phyloP scores from a whole-genome alignment of 2,113 vertebrate species.

The Clarias batrachus region DNA sequence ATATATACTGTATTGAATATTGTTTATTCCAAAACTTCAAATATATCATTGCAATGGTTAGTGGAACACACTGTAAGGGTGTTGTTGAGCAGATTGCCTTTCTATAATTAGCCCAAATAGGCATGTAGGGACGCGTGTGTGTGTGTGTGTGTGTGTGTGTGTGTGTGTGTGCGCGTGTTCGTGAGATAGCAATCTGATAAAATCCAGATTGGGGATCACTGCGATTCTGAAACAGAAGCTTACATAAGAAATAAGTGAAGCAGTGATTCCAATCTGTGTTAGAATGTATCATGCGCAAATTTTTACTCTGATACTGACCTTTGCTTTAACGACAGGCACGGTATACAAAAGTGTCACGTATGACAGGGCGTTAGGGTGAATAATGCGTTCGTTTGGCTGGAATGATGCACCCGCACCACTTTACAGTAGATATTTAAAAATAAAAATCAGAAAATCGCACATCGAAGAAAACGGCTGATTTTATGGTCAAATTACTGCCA shows the following conservation, averaged over 20 bases:
- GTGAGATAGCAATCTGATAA: background rate
- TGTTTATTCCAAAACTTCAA: background rate
- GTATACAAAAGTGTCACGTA: no score
- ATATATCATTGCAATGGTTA: background rate
- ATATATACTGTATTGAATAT: background rate
- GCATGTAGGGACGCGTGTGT: constrained; percentile 11
- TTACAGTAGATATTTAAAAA: background rate
- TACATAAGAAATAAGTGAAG: background rate
- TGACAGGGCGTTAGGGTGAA: background rate
- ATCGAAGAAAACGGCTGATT: background rate
- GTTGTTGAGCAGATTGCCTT: constrained; percentile 4
- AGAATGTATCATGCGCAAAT: background rate
- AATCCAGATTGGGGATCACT: background rate
- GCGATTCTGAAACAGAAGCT: background rate
- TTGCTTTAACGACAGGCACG: background rate
- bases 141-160: no score
- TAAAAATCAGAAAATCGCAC: background rate
- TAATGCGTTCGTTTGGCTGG: background rate
- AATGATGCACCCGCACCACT: background rate
- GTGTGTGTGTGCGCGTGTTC: no score
- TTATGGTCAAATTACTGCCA: background rate
- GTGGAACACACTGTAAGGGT: background rate
- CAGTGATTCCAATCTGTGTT: background rate
- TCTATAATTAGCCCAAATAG: constrained; percentile 32
- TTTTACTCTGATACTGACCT: background rate